These are phyloP conservation scores for Rhabdomys dilectus DNA, from an alignment of 2,113 vertebrate species.

Conservation along the genomic window DNA sequence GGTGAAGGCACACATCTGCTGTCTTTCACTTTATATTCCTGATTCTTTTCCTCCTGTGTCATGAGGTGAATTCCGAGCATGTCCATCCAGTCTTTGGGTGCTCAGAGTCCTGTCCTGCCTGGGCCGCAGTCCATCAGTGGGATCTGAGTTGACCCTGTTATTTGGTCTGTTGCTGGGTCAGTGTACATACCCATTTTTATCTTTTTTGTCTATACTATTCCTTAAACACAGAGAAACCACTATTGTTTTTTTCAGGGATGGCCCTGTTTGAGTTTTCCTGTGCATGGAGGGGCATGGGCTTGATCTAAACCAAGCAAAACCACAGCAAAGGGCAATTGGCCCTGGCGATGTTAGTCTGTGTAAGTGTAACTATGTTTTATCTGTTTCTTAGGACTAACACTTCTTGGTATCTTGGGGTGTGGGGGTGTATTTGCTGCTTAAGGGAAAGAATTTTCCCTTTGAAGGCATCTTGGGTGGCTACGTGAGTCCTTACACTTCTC, in stretches of 20 bases:
- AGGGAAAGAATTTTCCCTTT: background rate
- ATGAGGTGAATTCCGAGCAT: background rate
- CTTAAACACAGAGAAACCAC: background rate
- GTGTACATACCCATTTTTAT: background rate
- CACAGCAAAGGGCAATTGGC: background rate
- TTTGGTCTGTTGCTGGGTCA: background rate
- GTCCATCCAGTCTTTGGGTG: background rate
- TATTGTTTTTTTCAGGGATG: background rate
- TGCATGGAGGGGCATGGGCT: too few relatives aligned
- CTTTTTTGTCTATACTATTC: background rate
- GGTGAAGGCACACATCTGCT: background rate
- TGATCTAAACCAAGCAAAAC: background rate
- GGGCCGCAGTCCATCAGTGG: background rate
- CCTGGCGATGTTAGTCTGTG: conserved; percentile 22
- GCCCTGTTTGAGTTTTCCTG: background rate
- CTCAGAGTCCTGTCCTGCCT: background rate
- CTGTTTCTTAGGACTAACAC: conserved; percentile 60
- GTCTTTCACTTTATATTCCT: background rate
- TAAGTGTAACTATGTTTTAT: background rate
- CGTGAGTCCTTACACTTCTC: conserved; percentile 54
- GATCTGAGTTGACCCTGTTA: background rate
- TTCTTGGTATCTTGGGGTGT: background rate
- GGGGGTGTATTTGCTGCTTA: background rate
- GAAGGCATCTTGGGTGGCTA: conserved; percentile 1
- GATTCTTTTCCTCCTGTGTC: background rate